Evolutionary conservation across 2,797 vertebrate species (phyloP), one percentile per base, ranked within the genome.

Genomic region (Onychomys leucogaster): DNA sequence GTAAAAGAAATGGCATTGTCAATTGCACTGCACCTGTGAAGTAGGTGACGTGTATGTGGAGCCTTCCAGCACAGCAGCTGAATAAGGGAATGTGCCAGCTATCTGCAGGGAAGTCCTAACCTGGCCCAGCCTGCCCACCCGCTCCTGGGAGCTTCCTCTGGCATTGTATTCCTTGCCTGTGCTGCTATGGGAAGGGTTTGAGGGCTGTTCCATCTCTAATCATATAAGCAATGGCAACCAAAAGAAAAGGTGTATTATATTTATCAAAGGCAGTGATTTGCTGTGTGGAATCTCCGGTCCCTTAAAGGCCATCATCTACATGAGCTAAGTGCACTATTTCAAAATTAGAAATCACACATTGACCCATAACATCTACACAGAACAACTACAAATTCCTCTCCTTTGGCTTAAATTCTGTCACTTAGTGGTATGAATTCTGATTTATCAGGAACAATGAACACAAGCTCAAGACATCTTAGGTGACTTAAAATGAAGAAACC

Each of bases 401-500:
- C 29, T 95, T 77, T 84, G 43, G 37, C 71, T 69, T 61, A 34
- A 91, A 90, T 84, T 49, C 49, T 34, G 5, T 46, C 19, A 43
- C 52, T 71, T 34, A n/a, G 41, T 32, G 84, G n/a, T 23, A 87
- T 77, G 95, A 94, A 63, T 57, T 77, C 65, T 57, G n/a, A 69
- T 11, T 95, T 91, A 88, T 85, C 55, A 37, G 73, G 78, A 80
- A 37, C 83, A 84, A 52, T 81, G 43, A 75, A 63, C 19, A 65
- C 11, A 23, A 76, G 17, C 90, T 91, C 76, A 94, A 96, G n/a
- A 77, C 55, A 78, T 2, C 46, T 92, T 61, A 88, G 59, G 46
- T 81, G 90, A 57, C 77, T 85, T 46, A 90, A 95, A 95, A 92
- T 76, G 17, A 96, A 95, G 71, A 96, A 85, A 91, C 49, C 43